Percentiles rank a stretch among this genome's conserved stretches.
These are phyloP conservation scores for Festucalex cinctus DNA, from an alignment of 2,113 vertebrate species.

Conservation along the genomic window DNA sequence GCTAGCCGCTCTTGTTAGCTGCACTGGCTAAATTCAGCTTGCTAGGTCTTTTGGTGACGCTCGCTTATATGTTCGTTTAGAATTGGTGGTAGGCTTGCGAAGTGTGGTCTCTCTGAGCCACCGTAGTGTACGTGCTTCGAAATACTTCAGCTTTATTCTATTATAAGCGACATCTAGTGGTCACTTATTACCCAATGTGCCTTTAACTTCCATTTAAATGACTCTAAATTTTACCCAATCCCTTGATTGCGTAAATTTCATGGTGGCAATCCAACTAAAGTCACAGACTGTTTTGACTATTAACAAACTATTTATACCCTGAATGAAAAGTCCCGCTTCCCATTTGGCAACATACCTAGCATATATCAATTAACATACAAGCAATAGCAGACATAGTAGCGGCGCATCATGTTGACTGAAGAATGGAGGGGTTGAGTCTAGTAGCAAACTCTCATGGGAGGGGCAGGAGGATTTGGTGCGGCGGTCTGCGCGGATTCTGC, in stretches of 20 bases:
- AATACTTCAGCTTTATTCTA: too few species aligned
- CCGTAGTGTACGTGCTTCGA: too few species aligned
- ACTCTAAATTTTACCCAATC: neutral
- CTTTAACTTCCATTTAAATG: too few species aligned
- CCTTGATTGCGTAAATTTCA: neutral
- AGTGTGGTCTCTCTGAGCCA: too few species aligned
- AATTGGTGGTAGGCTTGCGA: too few species aligned
- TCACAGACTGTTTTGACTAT: neutral
- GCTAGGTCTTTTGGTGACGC: too few species aligned
- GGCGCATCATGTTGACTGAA: neutral
- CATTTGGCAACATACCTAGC: neutral
- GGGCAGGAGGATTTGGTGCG: slow-evolving; percentile 43
- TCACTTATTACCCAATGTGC: too few species aligned
- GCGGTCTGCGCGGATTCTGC: slow-evolving; percentile 44
- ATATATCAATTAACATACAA: slow-evolving; percentile 1
- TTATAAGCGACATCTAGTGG: too few species aligned
- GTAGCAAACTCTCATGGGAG: slow-evolving; percentile 28
- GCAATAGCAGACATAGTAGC: neutral
- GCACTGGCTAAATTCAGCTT: too few species aligned
- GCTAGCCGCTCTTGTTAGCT: too few species aligned
- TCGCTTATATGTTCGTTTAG: too few species aligned
- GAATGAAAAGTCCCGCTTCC: neutral
- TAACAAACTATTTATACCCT: neutral
- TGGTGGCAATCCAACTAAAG: neutral
- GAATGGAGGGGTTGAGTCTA: slow-evolving; percentile 12